These are phyloP conservation scores for Myotis vivesi DNA, from an alignment of 2,797 vertebrate species.

Conservation along the genomic window DNA sequence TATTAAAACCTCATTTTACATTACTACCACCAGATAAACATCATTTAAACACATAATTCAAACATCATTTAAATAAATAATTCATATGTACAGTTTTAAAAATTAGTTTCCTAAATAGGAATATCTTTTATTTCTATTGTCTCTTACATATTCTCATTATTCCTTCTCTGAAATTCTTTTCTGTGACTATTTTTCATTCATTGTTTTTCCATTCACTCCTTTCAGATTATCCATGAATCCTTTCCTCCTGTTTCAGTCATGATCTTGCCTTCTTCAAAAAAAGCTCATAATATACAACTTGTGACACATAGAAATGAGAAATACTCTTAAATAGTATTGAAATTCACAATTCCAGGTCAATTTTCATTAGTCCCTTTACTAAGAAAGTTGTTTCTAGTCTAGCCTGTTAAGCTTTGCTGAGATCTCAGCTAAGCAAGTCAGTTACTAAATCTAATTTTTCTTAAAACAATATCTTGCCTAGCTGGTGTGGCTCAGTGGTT, in stretches of 20 bases:
- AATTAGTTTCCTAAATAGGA: background rate
- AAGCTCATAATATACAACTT: background rate
- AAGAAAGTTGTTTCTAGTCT: constrained; percentile 34
- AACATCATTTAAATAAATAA: background rate
- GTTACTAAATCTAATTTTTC: constrained; percentile 14
- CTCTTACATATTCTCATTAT: background rate
- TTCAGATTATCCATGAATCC: constrained; percentile 24
- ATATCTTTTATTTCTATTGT: background rate
- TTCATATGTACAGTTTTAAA: constrained; percentile 2
- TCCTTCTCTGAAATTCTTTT: constrained; percentile 42
- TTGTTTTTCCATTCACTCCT: background rate
- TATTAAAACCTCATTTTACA: constrained; percentile 40
- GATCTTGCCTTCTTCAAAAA: constrained; percentile 15
- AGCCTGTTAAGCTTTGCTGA: constrained; percentile 7
- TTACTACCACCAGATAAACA: constrained; percentile 9
- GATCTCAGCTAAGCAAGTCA: background rate
- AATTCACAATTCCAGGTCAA: constrained; percentile 13
- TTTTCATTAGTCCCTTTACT: constrained; percentile 17
- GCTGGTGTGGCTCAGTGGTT: too few relatives aligned
- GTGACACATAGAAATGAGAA: constrained; percentile 37
- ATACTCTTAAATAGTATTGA: background rate
- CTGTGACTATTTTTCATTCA: constrained; percentile 10
- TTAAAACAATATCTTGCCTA: background rate
- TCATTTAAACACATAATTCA: constrained; percentile 31
- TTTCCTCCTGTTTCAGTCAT: background rate